Evolutionary conservation across 1,140 invertebrate genomes (phyloP).

Genomic region (Heterodera schachtii): DNA sequence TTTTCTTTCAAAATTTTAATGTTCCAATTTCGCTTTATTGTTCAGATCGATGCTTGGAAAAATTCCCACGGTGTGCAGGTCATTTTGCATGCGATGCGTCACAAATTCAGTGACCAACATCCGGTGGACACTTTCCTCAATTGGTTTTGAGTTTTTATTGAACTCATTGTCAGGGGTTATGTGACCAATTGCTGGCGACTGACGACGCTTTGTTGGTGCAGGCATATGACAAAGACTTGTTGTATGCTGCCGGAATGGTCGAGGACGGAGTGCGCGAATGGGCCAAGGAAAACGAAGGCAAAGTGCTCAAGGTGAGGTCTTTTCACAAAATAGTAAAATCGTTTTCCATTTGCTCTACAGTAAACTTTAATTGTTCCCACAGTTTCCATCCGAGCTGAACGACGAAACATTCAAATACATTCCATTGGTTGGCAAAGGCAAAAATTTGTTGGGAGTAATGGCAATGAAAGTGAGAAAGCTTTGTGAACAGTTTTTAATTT

Average conservation of each 20-base stretch:
- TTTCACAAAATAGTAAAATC: too few relatives aligned
- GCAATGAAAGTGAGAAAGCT: conserved; percentile 31
- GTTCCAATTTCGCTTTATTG: not conserved
- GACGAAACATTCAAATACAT: conserved; percentile 41
- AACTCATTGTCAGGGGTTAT: conserved; percentile 30
- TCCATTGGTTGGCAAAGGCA: conserved; percentile 38
- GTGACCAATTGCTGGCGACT: conserved; percentile 45
- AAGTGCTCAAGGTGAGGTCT: conserved; percentile 52
- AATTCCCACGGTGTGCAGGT: conserved; percentile 38
- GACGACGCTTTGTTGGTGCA: conserved; percentile 47
- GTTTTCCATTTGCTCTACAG: too few relatives aligned
- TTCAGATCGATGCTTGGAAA: conserved; percentile 48
- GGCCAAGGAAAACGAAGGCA: conserved; percentile 47
- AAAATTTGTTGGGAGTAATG: conserved; percentile 38
- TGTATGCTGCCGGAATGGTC: conserved; percentile 44
- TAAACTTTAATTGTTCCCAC: too few relatives aligned
- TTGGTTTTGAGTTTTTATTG: too few relatives aligned
- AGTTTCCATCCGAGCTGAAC: conserved; percentile 34
- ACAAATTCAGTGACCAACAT: conserved; percentile 35
- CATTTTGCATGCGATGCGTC: conserved; percentile 39
- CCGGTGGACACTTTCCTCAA: not conserved
- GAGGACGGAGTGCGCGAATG: conserved; percentile 40
- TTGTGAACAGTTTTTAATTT: too few relatives aligned
- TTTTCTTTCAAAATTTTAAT: too few relatives aligned
- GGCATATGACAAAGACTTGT: conserved; percentile 41